Conservation (phyloP, 2,113 vertebrate species). For the Scytalopus superciliaris region DNA sequence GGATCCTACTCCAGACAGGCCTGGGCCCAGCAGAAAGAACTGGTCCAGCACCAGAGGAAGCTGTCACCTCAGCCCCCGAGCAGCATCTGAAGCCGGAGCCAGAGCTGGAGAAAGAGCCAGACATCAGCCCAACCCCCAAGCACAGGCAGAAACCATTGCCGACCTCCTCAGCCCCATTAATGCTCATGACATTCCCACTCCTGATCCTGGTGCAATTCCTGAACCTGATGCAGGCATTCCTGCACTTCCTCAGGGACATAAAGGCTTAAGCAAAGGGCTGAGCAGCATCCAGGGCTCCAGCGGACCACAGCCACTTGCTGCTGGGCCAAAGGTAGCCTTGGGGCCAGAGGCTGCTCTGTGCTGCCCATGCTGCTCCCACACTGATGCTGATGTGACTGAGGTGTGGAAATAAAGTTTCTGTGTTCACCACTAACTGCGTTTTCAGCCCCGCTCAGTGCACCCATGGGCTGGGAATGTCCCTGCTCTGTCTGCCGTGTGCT, state of each 20-base stretch:
- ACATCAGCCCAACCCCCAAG: not conserved
- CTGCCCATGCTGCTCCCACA: not conserved
- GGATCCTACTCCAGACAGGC: not conserved
- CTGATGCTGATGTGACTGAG: not conserved
- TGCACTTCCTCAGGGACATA: not conserved
- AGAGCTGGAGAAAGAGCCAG: not conserved
- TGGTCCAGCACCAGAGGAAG: not conserved
- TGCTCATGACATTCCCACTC: not conserved
- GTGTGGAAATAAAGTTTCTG: not conserved
- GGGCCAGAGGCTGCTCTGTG: not conserved
- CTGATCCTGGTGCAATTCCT: not conserved
- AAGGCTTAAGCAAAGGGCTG: not conserved
- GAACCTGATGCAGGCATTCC: not conserved
- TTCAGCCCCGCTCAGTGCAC: not conserved
- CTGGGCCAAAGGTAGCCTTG: not conserved
- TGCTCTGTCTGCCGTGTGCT: not conserved
- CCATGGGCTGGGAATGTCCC: no score
- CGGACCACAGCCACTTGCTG: rapidly evolving
- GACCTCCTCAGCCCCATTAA: not conserved
- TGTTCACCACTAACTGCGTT: not conserved
- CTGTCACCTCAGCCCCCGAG: not conserved
- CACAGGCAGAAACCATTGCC: not conserved
- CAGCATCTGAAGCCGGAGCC: not conserved
- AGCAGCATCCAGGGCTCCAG: not conserved
- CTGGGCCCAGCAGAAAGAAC: not conserved